Conservation (phyloP, 1,140 invertebrate genomes). For the Drosophila nebulosa region DNA sequence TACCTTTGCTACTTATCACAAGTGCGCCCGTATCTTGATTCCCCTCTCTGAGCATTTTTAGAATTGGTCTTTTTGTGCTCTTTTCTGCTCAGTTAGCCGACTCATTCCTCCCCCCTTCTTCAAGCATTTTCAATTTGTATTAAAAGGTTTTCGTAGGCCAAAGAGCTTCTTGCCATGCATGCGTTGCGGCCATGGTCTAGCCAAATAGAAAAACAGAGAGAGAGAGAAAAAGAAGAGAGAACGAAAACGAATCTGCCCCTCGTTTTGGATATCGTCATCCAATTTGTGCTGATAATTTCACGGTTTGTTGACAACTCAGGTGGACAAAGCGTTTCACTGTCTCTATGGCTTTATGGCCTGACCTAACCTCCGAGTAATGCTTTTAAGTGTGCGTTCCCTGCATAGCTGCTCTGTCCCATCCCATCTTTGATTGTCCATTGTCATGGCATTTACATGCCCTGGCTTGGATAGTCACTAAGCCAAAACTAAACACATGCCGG, state of each 20-base stretch:
- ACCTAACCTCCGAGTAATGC: conserved; percentile 50
- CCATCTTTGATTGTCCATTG: conserved; percentile 42
- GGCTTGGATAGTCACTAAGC: conserved; percentile 63
- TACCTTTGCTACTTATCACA: conserved; percentile 48
- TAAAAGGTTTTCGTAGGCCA: conserved; percentile 65
- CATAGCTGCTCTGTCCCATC: neutral
- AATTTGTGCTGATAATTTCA: conserved; percentile 80
- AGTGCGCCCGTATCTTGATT: conserved; percentile 16
- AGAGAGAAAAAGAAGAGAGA: conserved; percentile 34
- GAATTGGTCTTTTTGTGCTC: conserved; percentile 58
- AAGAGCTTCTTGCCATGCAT: conserved; percentile 66
- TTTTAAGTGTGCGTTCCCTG: conserved; percentile 42
- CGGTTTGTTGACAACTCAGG: conserved; percentile 80
- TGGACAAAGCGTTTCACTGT: conserved; percentile 56
- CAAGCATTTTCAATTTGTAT: conserved; percentile 74
- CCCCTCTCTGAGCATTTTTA: conserved; percentile 10
- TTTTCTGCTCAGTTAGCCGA: conserved; percentile 3
- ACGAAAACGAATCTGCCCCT: conserved; percentile 39
- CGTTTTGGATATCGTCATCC: conserved; percentile 54
- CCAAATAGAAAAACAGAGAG: conserved; percentile 20
- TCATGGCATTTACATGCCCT: conserved; percentile 78
- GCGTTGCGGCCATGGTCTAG: conserved; percentile 8
- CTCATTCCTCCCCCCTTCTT: conserved; percentile 1
- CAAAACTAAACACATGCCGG: conserved; percentile 43
- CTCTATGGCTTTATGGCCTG: conserved; percentile 15